These are phyloP conservation scores for Morphnarchus princeps DNA, from an alignment of 2,113 vertebrate genomes.

Conservation along the genomic window DNA sequence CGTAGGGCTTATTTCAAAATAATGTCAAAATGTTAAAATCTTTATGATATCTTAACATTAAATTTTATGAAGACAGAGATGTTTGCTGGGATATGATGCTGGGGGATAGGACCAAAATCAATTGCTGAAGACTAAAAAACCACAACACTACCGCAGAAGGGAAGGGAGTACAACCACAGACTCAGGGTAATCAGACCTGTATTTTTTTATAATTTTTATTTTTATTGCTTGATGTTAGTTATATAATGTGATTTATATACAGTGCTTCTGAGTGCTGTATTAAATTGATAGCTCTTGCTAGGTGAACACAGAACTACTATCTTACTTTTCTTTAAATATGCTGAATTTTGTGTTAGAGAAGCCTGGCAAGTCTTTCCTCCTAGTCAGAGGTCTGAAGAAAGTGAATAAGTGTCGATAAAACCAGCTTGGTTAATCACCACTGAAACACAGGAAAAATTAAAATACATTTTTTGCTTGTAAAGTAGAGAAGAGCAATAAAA, in stretches of 20 bases:
- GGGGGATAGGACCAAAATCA: constrained; percentile 36
- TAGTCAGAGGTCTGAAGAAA: constrained; percentile 62
- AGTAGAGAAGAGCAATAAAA: constrained; percentile 71
- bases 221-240: constrained; percentile 23
- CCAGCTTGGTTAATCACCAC: constrained; percentile 64
- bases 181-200: neutral
- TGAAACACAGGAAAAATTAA: constrained; percentile 72
- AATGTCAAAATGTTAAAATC: constrained; percentile 66
- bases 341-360: constrained; percentile 34
- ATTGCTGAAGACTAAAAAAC: neutral
- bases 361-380: constrained; percentile 37
- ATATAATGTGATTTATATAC: constrained; percentile 34
- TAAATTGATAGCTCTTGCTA: constrained; percentile 14
- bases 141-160: neutral
- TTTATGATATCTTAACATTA: constrained; percentile 60
- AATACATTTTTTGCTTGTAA: constrained; percentile 70
- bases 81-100: neutral
- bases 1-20: constrained; percentile 55
- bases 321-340: neutral
- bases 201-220: neutral
- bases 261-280: neutral
- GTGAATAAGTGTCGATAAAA: constrained; percentile 40
- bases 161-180: neutral
- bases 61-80: constrained; percentile 58
- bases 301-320: neutral